Conservation (phyloP, 2,888 invertebrate species). For the Furcula furcula region DNA sequence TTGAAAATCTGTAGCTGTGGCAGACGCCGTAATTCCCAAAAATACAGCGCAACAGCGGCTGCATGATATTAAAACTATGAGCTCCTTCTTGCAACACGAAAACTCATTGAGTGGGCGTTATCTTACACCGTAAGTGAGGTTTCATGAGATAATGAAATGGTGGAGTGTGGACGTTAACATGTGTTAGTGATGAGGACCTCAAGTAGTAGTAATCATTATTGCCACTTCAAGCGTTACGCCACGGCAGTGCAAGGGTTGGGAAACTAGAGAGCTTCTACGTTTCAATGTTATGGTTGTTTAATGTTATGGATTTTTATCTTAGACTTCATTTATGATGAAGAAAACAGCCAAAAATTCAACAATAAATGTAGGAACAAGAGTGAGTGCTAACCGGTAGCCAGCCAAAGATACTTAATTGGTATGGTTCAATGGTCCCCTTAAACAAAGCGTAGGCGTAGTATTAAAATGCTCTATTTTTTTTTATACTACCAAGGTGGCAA, state of each 20-base stretch:
- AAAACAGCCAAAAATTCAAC: no score
- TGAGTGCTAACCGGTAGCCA: no score
- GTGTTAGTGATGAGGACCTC: constrained; percentile 51
- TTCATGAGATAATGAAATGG: constrained; percentile 41
- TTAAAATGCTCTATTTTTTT: no score
- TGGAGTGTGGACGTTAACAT: constrained; percentile 49
- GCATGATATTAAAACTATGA: constrained; percentile 1
- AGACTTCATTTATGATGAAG: no score
- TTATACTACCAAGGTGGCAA: no score
- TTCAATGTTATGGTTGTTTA: constrained; percentile 1
- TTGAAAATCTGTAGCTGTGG: no score
- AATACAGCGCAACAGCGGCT: constrained; percentile 6
- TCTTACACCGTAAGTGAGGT: constrained; percentile 44
- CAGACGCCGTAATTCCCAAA: no score
- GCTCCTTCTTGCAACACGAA: constrained; percentile 4
- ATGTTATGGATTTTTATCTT: no score
- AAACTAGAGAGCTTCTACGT: neutral
- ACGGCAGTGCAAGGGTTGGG: neutral
- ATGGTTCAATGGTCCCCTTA: no score
- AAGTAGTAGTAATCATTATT: constrained; percentile 45
- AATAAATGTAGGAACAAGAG: no score
- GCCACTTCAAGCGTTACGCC: constrained; percentile 11
- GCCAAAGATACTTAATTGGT: no score
- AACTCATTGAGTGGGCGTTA: constrained; percentile 23
- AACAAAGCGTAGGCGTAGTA: no score